Percentiles rank a stretch among this genome's conserved stretches.
Conservation (phyloP, 2,797 vertebrate species). For the Coccyzus lansbergi region DNA sequence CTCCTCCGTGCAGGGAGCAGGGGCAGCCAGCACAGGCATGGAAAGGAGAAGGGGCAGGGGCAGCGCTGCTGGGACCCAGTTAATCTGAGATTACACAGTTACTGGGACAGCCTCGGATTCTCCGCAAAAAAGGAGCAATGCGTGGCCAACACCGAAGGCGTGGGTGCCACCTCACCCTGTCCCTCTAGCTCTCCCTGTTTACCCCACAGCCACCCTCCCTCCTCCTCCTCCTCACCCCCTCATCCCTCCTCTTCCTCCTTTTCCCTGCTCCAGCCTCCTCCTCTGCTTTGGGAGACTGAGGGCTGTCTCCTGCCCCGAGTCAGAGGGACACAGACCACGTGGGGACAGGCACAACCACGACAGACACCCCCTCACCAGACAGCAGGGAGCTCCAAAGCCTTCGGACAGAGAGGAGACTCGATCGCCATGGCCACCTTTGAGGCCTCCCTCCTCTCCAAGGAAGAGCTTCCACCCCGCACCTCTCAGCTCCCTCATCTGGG, state of each 20-base stretch:
- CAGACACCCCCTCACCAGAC: not conserved
- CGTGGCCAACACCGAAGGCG: not conserved
- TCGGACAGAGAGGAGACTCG: not conserved
- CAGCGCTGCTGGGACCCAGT: not conserved
- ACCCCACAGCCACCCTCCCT: not conserved
- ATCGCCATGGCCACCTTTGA: not conserved
- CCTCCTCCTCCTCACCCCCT: not conserved
- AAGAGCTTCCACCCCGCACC: not conserved
- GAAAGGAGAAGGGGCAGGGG: not conserved
- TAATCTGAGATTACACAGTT: slow-evolving; percentile 41
- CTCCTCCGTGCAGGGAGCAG: fast-evolving
- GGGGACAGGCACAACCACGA: not conserved
- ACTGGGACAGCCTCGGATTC: not conserved
- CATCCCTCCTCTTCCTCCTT: not conserved
- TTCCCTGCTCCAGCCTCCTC: not conserved
- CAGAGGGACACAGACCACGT: not conserved
- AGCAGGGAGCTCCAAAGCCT: not conserved
- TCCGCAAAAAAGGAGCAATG: not conserved
- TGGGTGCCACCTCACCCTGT: not conserved
- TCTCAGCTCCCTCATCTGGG: not conserved
- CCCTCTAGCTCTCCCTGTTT: not conserved
- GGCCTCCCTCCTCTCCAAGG: not conserved
- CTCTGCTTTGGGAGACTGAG: not conserved
- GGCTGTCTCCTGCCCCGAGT: not conserved
- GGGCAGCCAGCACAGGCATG: fast-evolving